Conservation (phyloP, 2,888 invertebrate genomes). For the Dolichomitus sp. region DNA sequence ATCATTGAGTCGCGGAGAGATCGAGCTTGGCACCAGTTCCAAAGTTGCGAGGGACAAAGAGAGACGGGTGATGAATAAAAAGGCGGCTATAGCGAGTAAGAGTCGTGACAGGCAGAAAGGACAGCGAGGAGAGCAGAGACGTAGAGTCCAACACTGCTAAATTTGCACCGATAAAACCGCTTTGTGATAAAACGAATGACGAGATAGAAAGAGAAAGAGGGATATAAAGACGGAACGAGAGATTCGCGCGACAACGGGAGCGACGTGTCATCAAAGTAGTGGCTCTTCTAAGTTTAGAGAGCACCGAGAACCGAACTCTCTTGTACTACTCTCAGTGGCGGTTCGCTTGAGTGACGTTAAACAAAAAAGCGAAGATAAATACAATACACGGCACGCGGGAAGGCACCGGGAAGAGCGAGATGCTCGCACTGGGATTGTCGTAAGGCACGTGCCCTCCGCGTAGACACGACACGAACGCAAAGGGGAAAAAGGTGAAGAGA, state of each 20-base stretch:
- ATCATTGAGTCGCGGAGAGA: constrained; percentile 55
- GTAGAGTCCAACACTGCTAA: background rate
- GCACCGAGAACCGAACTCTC: constrained; percentile 38
- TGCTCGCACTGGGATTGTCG: constrained; percentile 3
- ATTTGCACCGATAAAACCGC: constrained; percentile 17
- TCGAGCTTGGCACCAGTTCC: constrained; percentile 17
- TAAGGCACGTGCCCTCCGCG: constrained; percentile 22
- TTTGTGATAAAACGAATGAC: constrained; percentile 50
- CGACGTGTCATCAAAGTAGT: constrained; percentile 66
- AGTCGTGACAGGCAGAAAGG: background rate
- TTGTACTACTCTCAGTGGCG: constrained; percentile 29
- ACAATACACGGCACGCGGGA: constrained; percentile 56
- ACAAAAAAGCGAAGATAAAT: constrained; percentile 54
- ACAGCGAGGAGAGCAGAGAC: background rate
- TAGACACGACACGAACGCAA: background rate
- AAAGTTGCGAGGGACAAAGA: background rate
- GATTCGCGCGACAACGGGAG: constrained; percentile 47
- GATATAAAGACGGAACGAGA: constrained; percentile 32
- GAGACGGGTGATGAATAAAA: background rate
- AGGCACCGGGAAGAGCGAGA: background rate
- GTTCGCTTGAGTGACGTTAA: constrained; percentile 57
- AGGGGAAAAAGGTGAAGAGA: constrained; percentile 16
- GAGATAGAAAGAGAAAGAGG: constrained; percentile 19
- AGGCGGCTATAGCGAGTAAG: background rate
- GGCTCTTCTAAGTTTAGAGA: constrained; percentile 68